Evolutionary conservation across 2,113 vertebrate genomes (phyloP).

Genomic region (Elaphurus davidianus): DNA sequence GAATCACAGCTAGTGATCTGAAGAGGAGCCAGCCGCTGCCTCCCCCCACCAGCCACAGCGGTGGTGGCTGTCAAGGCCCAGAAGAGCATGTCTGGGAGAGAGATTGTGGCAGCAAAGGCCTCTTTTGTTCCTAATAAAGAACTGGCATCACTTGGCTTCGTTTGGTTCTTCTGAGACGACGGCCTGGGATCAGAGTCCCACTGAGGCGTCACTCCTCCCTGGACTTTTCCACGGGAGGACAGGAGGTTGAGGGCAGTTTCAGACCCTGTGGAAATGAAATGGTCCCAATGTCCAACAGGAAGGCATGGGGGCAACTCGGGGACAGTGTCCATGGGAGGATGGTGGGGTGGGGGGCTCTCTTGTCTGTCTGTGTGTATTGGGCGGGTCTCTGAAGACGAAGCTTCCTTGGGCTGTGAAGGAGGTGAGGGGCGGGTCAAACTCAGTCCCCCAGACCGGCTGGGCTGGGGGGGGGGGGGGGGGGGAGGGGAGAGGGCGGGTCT

Average conservation of each 20-base stretch:
- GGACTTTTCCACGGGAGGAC: neutral
- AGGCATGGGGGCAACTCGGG: neutral
- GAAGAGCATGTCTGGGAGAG: neutral
- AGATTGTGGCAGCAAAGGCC: neutral
- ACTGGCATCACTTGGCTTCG: neutral
- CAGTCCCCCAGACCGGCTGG: neutral
- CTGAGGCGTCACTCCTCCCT: neutral
- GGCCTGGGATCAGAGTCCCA: neutral
- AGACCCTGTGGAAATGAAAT: neutral
- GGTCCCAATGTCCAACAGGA: neutral
- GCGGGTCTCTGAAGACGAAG: neutral
- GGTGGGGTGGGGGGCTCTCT: neutral
- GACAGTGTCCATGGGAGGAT: neutral
- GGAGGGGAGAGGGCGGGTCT: neutral
- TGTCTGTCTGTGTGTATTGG: neutral
- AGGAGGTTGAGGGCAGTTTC: neutral
- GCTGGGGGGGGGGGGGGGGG: no score
- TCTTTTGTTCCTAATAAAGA: conserved; percentile 53
- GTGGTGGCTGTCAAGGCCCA: neutral
- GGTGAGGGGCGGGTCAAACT: neutral
- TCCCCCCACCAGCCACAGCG: neutral
- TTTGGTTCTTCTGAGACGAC: neutral
- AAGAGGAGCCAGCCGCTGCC: neutral
- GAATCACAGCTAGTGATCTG: neutral
- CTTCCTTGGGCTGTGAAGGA: neutral